phyloP scores from a whole-genome alignment of 2,888 invertebrate genomes.

The Aleiodes testaceus region DNA sequence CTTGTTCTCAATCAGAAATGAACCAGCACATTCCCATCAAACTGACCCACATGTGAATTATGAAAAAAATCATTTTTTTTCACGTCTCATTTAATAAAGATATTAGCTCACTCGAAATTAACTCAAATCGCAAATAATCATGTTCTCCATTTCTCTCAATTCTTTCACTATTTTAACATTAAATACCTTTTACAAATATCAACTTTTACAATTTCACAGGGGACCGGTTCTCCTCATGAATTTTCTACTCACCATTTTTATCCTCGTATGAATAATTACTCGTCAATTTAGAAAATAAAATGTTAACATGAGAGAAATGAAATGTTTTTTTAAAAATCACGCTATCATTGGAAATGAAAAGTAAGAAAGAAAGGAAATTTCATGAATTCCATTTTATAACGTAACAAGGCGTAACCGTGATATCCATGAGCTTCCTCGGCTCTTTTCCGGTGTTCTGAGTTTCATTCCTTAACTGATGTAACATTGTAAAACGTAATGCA shows the following conservation, averaged over 20 bases:
- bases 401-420: conserved; percentile 51
- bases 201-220: conserved; percentile 43
- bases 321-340: conserved; percentile 7
- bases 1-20: no score
- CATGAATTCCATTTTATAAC: conserved; percentile 49
- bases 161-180: conserved; percentile 5
- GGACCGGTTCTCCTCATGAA: conserved; percentile 22
- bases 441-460: conserved; percentile 48
- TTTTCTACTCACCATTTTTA: conserved; percentile 25
- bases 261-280: no score
- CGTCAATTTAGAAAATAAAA: no score
- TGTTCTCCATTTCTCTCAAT: conserved; percentile 6
- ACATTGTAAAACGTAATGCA: conserved; percentile 36
- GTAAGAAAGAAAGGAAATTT: conserved; percentile 52
- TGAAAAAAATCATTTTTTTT: no score
- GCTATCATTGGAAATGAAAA: conserved; percentile 30
- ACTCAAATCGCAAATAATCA: background rate
- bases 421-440: conserved; percentile 50
- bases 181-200: conserved; percentile 36
- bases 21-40: no score
- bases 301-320: no score
- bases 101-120: background rate
- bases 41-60: no score
- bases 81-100: no score
- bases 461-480: conserved; percentile 27